Percentiles rank a stretch among this genome's conserved stretches.
phyloP scores from a whole-genome alignment of 2,888 invertebrate species.

The Acanthoscelides obtectus region DNA sequence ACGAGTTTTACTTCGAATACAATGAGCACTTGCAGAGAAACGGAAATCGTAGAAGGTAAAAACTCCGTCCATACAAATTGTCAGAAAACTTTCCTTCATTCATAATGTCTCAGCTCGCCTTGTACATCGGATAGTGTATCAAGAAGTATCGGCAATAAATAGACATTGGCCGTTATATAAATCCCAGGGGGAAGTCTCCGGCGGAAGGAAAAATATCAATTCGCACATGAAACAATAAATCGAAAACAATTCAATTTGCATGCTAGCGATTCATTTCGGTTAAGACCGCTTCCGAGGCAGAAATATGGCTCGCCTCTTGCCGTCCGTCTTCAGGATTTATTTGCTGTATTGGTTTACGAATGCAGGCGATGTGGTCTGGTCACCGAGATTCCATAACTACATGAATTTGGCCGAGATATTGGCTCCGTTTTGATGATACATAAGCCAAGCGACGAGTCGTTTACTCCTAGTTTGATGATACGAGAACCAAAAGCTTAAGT shows the following conservation, averaged over 20 bases:
- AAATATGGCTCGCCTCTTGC: slow-evolving; percentile 36
- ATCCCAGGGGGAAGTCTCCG: slow-evolving; percentile 9
- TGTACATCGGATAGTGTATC: slow-evolving; percentile 12
- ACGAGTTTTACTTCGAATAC: no score
- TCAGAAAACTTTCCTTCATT: no score
- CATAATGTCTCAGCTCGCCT: no score
- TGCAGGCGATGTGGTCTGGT: background rate
- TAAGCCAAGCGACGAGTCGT: no score
- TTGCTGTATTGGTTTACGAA: slow-evolving; percentile 38
- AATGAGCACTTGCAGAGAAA: no score
- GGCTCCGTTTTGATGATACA: no score
- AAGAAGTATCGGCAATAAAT: slow-evolving; percentile 20
- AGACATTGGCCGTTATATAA: slow-evolving; percentile 21
- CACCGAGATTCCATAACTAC: background rate
- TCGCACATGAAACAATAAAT: slow-evolving; percentile 35
- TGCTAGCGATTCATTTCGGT: slow-evolving; percentile 34
- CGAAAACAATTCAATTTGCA: slow-evolving; percentile 40
- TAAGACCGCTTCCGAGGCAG: slow-evolving; percentile 36
- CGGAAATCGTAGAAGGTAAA: no score
- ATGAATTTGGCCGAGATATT: no score
- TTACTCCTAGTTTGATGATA: no score
- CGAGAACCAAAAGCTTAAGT: no score
- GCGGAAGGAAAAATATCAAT: slow-evolving; percentile 22
- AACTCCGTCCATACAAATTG: no score
- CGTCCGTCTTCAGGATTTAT: slow-evolving; percentile 34